These are phyloP conservation scores for Hyalella azteca DNA, from an alignment of 2,888 invertebrate species.

Conservation along the genomic window DNA sequence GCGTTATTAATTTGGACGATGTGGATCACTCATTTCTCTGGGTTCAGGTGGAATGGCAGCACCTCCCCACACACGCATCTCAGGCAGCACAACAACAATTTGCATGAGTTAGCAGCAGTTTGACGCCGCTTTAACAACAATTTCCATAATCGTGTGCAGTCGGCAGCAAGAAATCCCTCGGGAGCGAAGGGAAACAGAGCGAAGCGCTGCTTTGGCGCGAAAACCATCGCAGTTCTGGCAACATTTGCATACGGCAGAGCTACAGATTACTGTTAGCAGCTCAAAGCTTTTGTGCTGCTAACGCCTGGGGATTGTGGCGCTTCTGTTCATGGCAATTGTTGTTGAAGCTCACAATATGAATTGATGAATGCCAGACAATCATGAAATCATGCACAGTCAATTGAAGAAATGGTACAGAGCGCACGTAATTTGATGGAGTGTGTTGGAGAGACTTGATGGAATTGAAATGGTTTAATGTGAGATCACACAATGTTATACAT, in stretches of 20 bases:
- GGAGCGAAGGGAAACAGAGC: constrained; percentile 36
- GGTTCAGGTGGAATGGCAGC: no score
- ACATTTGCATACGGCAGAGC: constrained; percentile 34
- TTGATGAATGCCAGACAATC: no score
- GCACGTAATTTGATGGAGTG: no score
- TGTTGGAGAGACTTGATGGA: no score
- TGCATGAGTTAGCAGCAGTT: constrained; percentile 57
- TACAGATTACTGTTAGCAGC: constrained; percentile 32
- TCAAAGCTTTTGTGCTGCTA: constrained; percentile 24
- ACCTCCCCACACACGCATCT: constrained; percentile 2
- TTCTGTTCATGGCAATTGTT: neutral
- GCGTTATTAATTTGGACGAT: no score
- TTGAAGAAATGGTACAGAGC: no score
- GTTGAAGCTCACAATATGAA: neutral
- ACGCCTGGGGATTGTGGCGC: neutral
- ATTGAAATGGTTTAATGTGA: no score
- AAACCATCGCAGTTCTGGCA: constrained; percentile 29
- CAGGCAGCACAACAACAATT: constrained; percentile 55
- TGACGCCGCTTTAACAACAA: constrained; percentile 57
- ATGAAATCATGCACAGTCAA: no score
- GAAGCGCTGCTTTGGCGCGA: constrained; percentile 31
- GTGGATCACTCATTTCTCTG: no score
- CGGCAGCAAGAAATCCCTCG: constrained; percentile 43
- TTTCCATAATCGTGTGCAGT: constrained; percentile 52
- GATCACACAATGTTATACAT: no score